Evolutionary conservation across 2,113 vertebrate genomes (phyloP).

Genomic region (Myodes glareolus): DNA sequence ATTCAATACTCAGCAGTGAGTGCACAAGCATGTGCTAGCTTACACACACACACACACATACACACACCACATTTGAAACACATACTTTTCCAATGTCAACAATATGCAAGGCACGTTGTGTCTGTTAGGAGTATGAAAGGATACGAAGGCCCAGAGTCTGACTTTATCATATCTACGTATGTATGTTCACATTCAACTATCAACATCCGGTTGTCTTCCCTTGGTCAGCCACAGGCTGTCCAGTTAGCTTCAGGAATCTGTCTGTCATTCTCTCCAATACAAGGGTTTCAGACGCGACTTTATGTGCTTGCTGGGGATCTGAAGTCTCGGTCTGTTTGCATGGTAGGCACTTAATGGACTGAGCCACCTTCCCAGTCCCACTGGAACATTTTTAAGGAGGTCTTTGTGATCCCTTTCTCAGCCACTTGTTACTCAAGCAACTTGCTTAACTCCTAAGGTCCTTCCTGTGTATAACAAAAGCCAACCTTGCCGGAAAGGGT

Average conservation of each 20-base stretch:
- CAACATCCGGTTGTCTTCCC: not conserved
- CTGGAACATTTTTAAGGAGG: not conserved
- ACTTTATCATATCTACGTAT: not conserved
- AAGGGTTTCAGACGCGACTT: not conserved
- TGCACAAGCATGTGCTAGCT: not conserved
- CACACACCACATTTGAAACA: not conserved
- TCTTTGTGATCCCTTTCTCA: not conserved
- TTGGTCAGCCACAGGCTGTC: not conserved
- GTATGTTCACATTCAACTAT: accelerated
- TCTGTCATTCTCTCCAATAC: not conserved
- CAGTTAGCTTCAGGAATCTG: not conserved
- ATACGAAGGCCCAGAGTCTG: not conserved
- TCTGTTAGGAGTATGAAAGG: not conserved
- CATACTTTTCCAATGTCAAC: not conserved
- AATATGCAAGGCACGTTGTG: not conserved
- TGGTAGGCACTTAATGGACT: not conserved
- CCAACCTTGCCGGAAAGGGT: not conserved
- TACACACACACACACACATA: not conserved
- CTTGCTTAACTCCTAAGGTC: not conserved
- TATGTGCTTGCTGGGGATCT: not conserved
- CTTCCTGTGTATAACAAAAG: conserved; percentile 24
- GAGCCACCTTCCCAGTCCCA: too few species aligned
- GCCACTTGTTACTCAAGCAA: not conserved
- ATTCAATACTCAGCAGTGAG: not conserved
- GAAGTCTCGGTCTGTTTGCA: not conserved